Percentiles rank a stretch among this genome's conserved stretches.
These are phyloP conservation scores for Geopemphigus sp. DNA, from an alignment of 1,140 invertebrate genomes.

Conservation along the genomic window DNA sequence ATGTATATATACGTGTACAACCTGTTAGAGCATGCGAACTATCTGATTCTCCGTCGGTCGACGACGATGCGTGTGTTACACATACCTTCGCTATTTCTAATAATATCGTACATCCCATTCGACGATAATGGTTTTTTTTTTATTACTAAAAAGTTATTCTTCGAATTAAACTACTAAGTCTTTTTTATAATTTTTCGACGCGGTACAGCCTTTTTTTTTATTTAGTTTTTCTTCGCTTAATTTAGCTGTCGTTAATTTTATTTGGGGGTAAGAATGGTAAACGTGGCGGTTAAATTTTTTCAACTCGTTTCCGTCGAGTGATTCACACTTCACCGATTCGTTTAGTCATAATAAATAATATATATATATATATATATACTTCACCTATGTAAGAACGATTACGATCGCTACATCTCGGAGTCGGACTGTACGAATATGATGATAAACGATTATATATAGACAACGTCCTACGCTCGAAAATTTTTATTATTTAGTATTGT, in stretches of 20 bases:
- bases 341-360: neutral
- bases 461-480: neutral
- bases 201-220: no score
- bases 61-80: neutral
- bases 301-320: no score
- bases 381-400: neutral
- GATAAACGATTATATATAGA: neutral
- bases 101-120: neutral
- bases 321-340: no score
- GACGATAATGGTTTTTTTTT: no score
- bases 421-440: neutral
- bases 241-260: no score
- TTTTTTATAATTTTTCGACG: no score
- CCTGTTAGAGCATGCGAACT: neutral
- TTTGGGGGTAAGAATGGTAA: no score
- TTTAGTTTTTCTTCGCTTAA: no score
- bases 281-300: no score
- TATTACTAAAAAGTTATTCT: no score
- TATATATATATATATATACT: no score
- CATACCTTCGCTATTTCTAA: constrained; percentile 3
- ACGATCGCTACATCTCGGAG: neutral
- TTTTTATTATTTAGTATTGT: neutral
- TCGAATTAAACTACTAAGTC: no score
- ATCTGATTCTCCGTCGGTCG: neutral
- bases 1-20: neutral